Conservation (phyloP, 2,797 vertebrate genomes). For the Pangasius krempfi region DNA sequence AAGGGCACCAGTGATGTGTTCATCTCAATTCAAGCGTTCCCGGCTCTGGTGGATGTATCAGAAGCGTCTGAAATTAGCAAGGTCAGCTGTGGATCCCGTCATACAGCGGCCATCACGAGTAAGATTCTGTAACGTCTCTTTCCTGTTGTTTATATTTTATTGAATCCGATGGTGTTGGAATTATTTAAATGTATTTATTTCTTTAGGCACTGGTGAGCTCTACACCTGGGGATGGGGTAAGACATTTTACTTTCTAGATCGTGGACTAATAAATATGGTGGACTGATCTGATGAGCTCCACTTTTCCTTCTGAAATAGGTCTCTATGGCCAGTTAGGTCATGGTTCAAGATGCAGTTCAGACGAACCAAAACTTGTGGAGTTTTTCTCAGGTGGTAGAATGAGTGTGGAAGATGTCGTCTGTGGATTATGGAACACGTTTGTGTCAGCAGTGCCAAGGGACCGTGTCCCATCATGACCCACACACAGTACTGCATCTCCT, state of each 20-base stretch:
- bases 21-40: constrained; percentile 91
- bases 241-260: constrained; percentile 53
- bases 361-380: constrained; percentile 78
- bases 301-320: constrained; percentile 69
- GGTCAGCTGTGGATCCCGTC: constrained; percentile 90
- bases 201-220: constrained; percentile 82
- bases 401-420: constrained; percentile 79
- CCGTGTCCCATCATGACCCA: constrained; percentile 35
- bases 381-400: constrained; percentile 74
- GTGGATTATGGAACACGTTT: constrained; percentile 92
- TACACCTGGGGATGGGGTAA: constrained; percentile 99
- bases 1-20: constrained; percentile 66
- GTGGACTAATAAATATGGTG: not conserved
- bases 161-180: not conserved
- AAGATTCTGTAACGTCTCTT: constrained; percentile 61
- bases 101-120: constrained; percentile 88
- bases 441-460: constrained; percentile 65
- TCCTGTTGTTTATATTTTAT: not conserved
- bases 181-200: not conserved
- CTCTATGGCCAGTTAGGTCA: constrained; percentile 94
- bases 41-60: constrained; percentile 86
- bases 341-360: constrained; percentile 69
- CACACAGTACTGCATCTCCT: not conserved
- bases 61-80: constrained; percentile 70
- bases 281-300: not conserved